Base-by-base conservation (phyloP, 2,113 vertebrate genomes). In the Pycnonotus jocosus region DNA sequence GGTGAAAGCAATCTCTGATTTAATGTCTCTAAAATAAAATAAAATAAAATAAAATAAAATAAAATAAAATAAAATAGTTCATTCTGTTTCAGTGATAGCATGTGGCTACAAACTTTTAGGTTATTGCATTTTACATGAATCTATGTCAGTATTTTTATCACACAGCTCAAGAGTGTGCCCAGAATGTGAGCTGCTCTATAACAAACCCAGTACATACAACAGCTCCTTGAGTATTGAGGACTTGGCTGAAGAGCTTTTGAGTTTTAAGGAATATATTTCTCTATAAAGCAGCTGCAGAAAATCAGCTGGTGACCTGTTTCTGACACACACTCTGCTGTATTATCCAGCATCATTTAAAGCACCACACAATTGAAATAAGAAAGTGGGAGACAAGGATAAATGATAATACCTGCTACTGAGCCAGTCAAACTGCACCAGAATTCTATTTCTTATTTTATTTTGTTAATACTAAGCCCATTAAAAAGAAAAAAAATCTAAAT, bases 241-340 rank as follows among this genome's bases (percentile, higher is more conserved):
- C 68, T 83, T 58, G 66, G 40, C 37, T 80, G 79, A 86, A 90
- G 68, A 85, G 76, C 68, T 77, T 94, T 86, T 45, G 71, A 61
- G 35, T 90, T 91, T 92, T 80, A 83, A 83, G 51, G 35, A 88
- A 77, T 50, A 44, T 28, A 11, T 35, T 88, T 93, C 90, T 77
- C 37, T 50, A 7, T 58, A 77, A 82, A 86, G 85, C 28, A 80
- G 58, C 85, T 70, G 74, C 74, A 94, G 79, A 71, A 94, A 92
- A 93, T 73, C 85, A 80, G 82, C 71, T 50, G 71, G 50, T 95
- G 95, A 92, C 85, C 78, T 81, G 37, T 33, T 95, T 86, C 58
- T 90, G 88, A 69, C 68, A 57, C 42, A 31, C 23, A 19, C 31
- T 18, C 54, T 88, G 62, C 56, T 69, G 48, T 57, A 53, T 76